A percentile compares a stretch with the other conserved stretches of the same genome.
Evolutionary conservation across 2,888 invertebrate species (phyloP).

Genomic region (Drosophila borealis): DNA sequence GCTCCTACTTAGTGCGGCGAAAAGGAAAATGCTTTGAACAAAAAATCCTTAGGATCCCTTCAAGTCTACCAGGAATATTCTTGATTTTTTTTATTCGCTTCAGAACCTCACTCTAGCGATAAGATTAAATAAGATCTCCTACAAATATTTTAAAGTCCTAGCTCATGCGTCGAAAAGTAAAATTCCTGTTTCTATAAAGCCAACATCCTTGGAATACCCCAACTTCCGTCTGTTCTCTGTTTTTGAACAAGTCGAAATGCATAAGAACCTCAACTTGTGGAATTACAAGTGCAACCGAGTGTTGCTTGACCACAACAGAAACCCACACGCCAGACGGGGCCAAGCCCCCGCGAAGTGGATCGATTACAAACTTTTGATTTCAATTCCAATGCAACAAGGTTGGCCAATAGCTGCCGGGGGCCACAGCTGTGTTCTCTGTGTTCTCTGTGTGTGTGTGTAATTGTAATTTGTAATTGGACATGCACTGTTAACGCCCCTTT

Average conservation of each 20-base stretch:
- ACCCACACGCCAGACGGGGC: neutral
- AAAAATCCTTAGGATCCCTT: too few relatives aligned
- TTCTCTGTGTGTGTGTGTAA: neutral
- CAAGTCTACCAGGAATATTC: too few relatives aligned
- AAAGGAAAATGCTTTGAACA: too few relatives aligned
- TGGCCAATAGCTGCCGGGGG: conserved; percentile 24
- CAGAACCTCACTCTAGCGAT: too few relatives aligned
- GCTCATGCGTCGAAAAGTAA: too few relatives aligned
- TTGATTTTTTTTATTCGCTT: too few relatives aligned
- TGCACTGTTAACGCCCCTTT: conserved; percentile 67
- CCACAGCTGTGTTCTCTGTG: neutral
- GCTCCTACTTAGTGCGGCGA: too few relatives aligned
- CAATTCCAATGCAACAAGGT: conserved; percentile 46
- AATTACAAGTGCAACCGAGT: conserved; percentile 12
- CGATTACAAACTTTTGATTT: conserved; percentile 35
- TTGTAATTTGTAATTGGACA: conserved; percentile 63
- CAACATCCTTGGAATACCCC: too few relatives aligned
- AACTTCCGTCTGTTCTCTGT: too few relatives aligned
- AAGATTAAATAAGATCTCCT: too few relatives aligned
- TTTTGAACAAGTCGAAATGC: neutral
- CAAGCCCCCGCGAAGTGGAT: conserved; percentile 4
- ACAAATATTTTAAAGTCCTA: too few relatives aligned
- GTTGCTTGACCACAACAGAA: neutral
- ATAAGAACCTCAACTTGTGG: neutral
- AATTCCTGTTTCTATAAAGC: too few relatives aligned